These are phyloP conservation scores for Holacanthella duospinosa DNA, from an alignment of 2,888 invertebrate genomes.

Conservation along the genomic window DNA sequence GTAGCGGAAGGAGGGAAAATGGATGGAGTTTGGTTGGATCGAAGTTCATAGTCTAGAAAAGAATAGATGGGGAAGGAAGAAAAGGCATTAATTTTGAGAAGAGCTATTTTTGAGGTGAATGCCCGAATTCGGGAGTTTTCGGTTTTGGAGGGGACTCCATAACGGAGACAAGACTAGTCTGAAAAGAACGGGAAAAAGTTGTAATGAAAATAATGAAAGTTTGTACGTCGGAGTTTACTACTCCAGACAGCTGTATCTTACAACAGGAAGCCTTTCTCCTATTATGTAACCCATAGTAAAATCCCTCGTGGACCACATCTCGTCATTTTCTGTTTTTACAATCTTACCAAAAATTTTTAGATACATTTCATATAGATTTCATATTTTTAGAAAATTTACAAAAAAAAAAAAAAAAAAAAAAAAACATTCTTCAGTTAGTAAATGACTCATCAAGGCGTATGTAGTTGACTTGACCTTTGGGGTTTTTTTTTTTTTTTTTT, in stretches of 20 bases:
- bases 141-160: conserved; percentile 1
- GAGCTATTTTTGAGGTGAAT: neutral
- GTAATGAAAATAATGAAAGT: neutral
- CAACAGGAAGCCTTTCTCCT: neutral
- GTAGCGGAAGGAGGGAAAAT: neutral
- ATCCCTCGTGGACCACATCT: too few relatives aligned
- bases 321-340: too few relatives aligned
- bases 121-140: neutral
- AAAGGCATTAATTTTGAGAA: neutral
- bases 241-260: neutral
- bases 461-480: too few relatives aligned
- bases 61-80: neutral
- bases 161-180: too few relatives aligned
- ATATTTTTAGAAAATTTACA: neutral
- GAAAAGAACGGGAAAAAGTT: neutral
- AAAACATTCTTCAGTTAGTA: neutral
- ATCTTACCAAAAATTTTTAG: too few relatives aligned
- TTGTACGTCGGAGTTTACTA: neutral
- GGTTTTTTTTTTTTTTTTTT: too few relatives aligned
- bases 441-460: too few relatives aligned
- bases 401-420: neutral
- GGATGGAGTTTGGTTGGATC: neutral
- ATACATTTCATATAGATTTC: too few relatives aligned
- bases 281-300: too few relatives aligned
- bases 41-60: neutral